A percentile compares a stretch with the other conserved stretches of the same genome.
These are phyloP conservation scores for Lacanobia oleracea DNA, from an alignment of 2,888 invertebrate species.

Conservation along the genomic window DNA sequence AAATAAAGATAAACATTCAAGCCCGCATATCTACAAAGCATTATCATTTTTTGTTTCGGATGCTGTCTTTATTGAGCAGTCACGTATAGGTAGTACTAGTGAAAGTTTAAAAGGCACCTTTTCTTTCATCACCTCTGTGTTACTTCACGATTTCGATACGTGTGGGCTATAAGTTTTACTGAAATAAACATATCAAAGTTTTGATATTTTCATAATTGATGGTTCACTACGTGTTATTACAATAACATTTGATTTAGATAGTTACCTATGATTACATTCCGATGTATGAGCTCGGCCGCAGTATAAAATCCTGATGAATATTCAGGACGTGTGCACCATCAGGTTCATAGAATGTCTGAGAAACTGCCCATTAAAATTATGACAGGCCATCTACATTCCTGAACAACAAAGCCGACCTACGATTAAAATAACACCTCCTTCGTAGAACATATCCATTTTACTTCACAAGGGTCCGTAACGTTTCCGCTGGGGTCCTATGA, in stretches of 20 bases:
- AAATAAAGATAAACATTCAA: conserved; percentile 62
- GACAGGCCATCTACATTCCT: conserved; percentile 90
- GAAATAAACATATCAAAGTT: conserved; percentile 1
- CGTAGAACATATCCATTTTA: conserved; percentile 89
- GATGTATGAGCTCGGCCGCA: conserved; percentile 47
- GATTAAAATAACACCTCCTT: conserved; percentile 90
- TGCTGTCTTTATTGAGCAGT: conserved; percentile 32
- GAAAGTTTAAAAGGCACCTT: conserved; percentile 23
- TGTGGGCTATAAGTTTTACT: not conserved
- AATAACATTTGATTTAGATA: conserved; percentile 41
- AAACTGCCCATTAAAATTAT: conserved; percentile 89
- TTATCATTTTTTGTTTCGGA: conserved; percentile 47
- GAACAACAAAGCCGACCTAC: conserved; percentile 88
- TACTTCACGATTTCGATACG: conserved; percentile 11
- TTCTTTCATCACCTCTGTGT: conserved; percentile 9
- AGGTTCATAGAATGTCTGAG: conserved; percentile 82
- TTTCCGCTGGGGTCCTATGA: conserved; percentile 89
- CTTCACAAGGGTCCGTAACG: conserved; percentile 89
- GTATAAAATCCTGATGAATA: conserved; percentile 77
- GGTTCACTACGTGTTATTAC: conserved; percentile 27
- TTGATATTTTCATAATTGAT: conserved; percentile 30
- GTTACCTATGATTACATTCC: conserved; percentile 58
- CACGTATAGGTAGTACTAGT: conserved; percentile 23
- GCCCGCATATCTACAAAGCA: conserved; percentile 56
- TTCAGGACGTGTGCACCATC: conserved; percentile 82